Evolutionary conservation across 1,140 invertebrate genomes (phyloP).

Genomic region (Nasonia longicornis): DNA sequence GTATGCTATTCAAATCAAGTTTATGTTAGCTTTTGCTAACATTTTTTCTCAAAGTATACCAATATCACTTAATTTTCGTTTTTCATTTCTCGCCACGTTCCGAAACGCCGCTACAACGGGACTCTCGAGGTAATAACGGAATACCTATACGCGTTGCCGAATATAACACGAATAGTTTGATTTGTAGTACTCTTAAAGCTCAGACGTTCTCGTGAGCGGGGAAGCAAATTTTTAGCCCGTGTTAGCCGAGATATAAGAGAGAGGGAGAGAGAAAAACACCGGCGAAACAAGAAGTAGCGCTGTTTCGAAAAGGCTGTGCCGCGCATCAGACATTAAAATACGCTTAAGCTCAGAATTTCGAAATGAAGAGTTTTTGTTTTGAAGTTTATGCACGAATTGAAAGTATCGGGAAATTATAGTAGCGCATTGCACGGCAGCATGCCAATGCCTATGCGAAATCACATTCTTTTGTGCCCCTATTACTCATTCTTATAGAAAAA

Average conservation of each 20-base stretch:
- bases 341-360: background rate
- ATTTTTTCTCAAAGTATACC: no score
- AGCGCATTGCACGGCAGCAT: background rate
- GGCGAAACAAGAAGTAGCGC: no score
- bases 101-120: no score
- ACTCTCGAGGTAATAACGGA: no score
- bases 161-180: no score
- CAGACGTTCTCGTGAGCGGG: background rate
- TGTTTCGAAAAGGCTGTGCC: background rate
- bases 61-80: no score
- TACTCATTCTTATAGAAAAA: background rate
- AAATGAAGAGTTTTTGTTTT: background rate
- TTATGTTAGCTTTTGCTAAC: no score
- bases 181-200: background rate
- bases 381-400: background rate
- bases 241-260: no score
- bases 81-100: no score
- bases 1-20: no score
- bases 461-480: background rate
- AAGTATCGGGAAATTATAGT: background rate
- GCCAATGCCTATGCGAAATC: background rate
- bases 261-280: background rate
- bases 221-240: background rate
- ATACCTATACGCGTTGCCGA: no score
- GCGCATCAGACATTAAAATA: background rate